Conservation (phyloP, 2,113 vertebrate genomes). For the human (Homo sapiens) region DNA sequence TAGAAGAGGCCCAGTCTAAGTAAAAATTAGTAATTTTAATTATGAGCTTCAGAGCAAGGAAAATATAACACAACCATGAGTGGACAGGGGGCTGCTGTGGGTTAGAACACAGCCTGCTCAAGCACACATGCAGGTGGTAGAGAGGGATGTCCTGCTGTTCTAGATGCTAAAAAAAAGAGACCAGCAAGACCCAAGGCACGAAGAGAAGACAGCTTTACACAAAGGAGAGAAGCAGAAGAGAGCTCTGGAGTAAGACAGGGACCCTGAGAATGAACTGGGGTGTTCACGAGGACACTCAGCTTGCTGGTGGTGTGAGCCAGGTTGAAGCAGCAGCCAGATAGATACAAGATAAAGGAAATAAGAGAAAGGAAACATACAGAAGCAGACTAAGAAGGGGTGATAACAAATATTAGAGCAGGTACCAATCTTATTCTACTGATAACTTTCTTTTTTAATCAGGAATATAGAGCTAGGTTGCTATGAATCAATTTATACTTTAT, state of each 20-base stretch:
- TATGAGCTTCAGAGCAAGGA: neutral
- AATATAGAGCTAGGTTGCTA: neutral
- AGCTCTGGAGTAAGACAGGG: neutral
- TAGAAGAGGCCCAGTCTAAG: neutral
- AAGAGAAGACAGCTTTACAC: neutral
- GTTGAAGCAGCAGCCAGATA: neutral
- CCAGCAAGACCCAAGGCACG: neutral
- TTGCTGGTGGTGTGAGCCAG: neutral
- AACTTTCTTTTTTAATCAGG: neutral
- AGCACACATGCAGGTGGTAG: fast-evolving
- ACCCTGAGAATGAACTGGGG: neutral
- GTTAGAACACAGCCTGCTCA: neutral
- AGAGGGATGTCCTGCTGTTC: neutral
- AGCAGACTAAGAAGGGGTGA: neutral
- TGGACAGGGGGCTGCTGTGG: neutral
- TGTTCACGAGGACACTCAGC: too few relatives aligned
- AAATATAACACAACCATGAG: neutral
- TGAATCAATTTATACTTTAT: slow-evolving; percentile 68
- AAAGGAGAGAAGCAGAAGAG: neutral
- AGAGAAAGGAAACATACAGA: slow-evolving; percentile 16
- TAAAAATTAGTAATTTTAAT: neutral
- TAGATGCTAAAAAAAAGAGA: neutral
- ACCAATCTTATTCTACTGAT: neutral
- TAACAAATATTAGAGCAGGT: slow-evolving; percentile 57
- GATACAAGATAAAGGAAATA: neutral